Conservation (phyloP, 2,797 vertebrate species). For the Ptychobarbus kaznakovi region DNA sequence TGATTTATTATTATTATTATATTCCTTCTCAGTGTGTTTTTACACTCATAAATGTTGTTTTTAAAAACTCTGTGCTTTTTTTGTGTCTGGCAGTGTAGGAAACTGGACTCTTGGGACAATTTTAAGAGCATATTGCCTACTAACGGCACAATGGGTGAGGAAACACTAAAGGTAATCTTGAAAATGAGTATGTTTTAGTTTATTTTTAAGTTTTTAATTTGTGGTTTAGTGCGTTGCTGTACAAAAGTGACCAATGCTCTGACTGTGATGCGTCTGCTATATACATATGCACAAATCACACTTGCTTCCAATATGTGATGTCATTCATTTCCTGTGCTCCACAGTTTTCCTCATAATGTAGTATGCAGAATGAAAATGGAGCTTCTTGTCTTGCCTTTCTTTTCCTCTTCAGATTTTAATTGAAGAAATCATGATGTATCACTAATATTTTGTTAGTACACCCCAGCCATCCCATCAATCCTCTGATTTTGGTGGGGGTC, state of each 20-base stretch:
- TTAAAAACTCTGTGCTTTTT: neutral
- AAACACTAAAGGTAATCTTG: conserved; percentile 65
- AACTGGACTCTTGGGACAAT: conserved; percentile 69
- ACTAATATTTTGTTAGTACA: neutral
- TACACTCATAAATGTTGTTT: neutral
- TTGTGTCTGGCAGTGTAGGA: conserved; percentile 70
- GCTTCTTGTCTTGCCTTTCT: neutral
- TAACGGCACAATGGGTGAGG: conserved; percentile 60
- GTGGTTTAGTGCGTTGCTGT: neutral
- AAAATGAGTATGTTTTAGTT: neutral
- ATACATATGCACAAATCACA: neutral
- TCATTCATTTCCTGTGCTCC: neutral
- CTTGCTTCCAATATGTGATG: neutral
- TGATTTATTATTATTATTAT: no score
- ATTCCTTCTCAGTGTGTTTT: neutral
- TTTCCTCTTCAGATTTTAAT: neutral
- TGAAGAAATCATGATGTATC: neutral
- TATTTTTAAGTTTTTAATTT: neutral
- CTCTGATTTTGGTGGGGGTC: neutral
- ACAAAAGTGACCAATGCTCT: neutral
- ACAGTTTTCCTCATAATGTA: neutral
- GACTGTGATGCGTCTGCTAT: neutral
- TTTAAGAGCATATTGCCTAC: conserved; percentile 1
- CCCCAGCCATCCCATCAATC: neutral
- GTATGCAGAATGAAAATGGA: neutral